phyloP scores from a whole-genome alignment of 2,113 vertebrate genomes.

The Sorex fumeus region DNA sequence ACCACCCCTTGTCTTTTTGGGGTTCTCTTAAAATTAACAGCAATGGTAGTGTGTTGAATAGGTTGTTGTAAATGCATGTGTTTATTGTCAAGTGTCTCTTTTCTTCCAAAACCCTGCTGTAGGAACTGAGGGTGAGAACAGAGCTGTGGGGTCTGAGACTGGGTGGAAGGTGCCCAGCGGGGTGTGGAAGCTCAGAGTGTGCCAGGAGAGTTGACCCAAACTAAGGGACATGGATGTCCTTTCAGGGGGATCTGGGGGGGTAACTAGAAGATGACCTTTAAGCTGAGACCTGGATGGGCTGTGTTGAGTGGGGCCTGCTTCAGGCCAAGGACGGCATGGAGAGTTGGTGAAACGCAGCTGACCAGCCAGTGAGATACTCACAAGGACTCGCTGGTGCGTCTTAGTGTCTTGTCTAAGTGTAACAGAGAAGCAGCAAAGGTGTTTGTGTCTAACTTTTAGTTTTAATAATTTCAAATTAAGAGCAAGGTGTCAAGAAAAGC shows the following conservation, averaged over 20 bases:
- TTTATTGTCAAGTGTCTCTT: not conserved
- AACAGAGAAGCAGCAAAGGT: not conserved
- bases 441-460: not conserved
- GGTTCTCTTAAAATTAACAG: not conserved
- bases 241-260: not conserved
- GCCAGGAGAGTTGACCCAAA: not conserved
- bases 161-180: rapidly evolving
- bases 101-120: not conserved
- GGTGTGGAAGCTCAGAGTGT: not conserved
- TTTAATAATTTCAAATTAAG: slow-evolving; percentile 26
- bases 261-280: not conserved
- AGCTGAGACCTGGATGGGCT: not conserved
- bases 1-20: not conserved
- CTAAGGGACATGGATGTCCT: not conserved
- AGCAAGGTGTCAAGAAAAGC: not conserved
- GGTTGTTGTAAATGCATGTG: not conserved
- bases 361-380: rapidly evolving
- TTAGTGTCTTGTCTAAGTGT: not conserved
- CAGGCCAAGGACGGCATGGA: too few species aligned
- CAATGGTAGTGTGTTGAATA: not conserved
- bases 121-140: not conserved
- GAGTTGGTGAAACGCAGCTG: not conserved
- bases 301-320: not conserved
- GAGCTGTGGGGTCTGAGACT: not conserved
- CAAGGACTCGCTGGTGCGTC: not conserved